Base-by-base conservation (phyloP, 2,113 vertebrate genomes). In the Oenanthe melanoleuca region DNA sequence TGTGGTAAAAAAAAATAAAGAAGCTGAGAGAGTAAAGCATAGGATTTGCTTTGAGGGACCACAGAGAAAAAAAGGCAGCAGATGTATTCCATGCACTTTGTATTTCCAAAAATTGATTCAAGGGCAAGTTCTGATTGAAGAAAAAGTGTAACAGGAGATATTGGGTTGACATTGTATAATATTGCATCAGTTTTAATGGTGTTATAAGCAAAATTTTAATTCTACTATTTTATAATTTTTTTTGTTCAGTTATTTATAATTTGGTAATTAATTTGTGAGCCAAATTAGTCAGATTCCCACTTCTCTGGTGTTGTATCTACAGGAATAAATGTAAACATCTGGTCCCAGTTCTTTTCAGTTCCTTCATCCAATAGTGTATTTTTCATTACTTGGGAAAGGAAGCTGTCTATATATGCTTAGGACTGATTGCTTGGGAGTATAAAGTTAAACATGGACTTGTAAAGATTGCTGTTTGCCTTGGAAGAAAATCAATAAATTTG, bases 401-500 rank as follows among this genome's bases (percentile, higher is more conserved):
- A 82, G 66, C 74, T 82, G 57, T 75, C 73, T 67, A 6, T 87
- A 42, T 79, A 29, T 91, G 66, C 78, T 85, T 79, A 82, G 78
- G 50, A 93, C 57, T 75, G 88, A 91, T 95, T 91, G 60, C 77
- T 87, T 87, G 61, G 73, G 56, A 95, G 37, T 67, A 47, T 70
- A 25, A 94, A 92, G 92, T 93, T 91, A 93, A 96, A 86, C 34
- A 87, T 70, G 42, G 85, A 57, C 75, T 93, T 93, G 82, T 73
- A 93, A 86, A 93, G 86, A 69, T 90, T 86, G 80, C 69, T 95
- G 40, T 92, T 95, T 95, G 84, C 87, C 87, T 94, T 91, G 61
- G 83, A 92, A 96, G 84, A 52, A 83, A 95, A 93, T 92, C 92
- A 86, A 95, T 92, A 86, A 20, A 73, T 92, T 91, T 91, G 13